Evolutionary conservation across 2,113 vertebrate genomes (phyloP), one percentile per base, ranked within the genome.

Genomic region (Dunckerocampus dactyliophorus): DNA sequence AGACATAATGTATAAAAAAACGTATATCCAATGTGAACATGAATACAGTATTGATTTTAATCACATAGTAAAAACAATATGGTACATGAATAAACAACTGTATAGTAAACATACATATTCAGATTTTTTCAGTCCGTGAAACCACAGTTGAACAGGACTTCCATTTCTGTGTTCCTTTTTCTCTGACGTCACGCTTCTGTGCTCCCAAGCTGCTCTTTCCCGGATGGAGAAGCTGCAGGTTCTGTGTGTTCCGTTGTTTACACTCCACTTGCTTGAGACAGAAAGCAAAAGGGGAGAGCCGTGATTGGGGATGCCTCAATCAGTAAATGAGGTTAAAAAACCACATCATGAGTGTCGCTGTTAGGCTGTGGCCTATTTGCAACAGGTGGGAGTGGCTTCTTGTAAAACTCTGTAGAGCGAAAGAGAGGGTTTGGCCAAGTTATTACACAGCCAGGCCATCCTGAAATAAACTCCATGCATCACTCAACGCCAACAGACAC

Each of bases 341-440:
- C 81, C 75, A 90, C 55, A 71, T 91, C 86, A 5, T 89, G 83
- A 57, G 83, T 71, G 69, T 90, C 91, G 42, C 90, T 85, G 66
- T 92, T 92, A 56, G 91, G 90, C 61, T 74, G 85, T 59, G 79
- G 89, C 78, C 85, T 88, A 67, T 88, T 88, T 17, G 88, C 83
- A 0, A 91, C 73, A 6, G 91, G 90, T 17, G 91, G 90, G 60
- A 92, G 90, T n/a, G 91, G 90, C 77, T 92, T 92, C 79, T 86
- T 90, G 87, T 72, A 86, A 85, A 92, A 88, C n/a, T 92, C 91
- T 92, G 90, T 49, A 64, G 45, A 34, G 64, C 0, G 16, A 45
- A 28, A 20, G 52, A 72, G 76, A 61, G 58, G 57, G 59, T 59
- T 70, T 14, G 62, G 49, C 65, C 43, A 22, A 11, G 39, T 85